Conservation (phyloP, 92 coral and sea anemone genomes). For the Meandrina meandrites region DNA sequence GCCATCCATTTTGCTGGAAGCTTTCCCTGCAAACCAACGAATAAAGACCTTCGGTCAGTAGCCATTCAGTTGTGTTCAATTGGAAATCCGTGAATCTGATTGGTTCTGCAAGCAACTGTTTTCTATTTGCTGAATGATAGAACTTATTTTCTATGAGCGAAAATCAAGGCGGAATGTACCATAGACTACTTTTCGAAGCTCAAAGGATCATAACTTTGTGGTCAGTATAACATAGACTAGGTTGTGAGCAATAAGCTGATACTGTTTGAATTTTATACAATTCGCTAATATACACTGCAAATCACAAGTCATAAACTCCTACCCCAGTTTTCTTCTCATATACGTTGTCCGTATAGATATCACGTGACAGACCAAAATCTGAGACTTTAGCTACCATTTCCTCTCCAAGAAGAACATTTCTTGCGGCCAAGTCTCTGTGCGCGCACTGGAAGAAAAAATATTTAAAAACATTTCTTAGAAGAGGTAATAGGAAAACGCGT, state of each 20-base stretch:
- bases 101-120: too few relatives aligned
- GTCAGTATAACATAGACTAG: background rate
- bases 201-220: background rate
- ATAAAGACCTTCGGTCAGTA: too few relatives aligned
- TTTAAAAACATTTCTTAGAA: background rate
- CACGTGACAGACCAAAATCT: conserved; percentile 86
- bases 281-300: background rate
- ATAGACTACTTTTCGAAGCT: too few relatives aligned
- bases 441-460: conserved; percentile 51
- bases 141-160: too few relatives aligned
- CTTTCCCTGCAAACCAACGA: conserved; percentile 64
- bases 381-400: conserved; percentile 75
- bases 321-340: conserved; percentile 83
- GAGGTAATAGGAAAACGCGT: background rate
- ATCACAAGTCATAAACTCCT: background rate
- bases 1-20: conserved; percentile 98
- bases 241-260: background rate
- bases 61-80: too few relatives aligned
- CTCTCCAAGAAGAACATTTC: conserved; percentile 77
- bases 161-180: too few relatives aligned
- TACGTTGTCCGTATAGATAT: conserved; percentile 72
- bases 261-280: too few relatives aligned
- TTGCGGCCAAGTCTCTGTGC: conserved; percentile 79
- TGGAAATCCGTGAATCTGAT: too few relatives aligned
- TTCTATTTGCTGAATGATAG: too few relatives aligned